These are phyloP conservation scores for Platygyra sinensis DNA, from an alignment of 64 coral and sea anemone species.

Conservation along the genomic window DNA sequence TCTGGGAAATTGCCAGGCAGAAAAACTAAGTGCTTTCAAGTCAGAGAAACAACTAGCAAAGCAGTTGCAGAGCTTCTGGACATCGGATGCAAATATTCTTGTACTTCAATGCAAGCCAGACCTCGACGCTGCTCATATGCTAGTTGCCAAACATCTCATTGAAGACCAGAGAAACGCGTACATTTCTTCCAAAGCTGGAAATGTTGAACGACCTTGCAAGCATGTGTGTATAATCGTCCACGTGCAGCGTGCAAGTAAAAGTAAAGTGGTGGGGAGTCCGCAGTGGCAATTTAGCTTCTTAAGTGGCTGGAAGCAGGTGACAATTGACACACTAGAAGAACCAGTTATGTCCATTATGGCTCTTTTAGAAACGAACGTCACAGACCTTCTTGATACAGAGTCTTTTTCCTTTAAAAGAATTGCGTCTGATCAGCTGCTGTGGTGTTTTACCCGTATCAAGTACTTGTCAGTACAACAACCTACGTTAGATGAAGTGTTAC, in stretches of 20 bases:
- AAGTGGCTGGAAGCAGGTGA: conserved; percentile 76
- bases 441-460: conserved; percentile 86
- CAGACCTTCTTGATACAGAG: conserved; percentile 2
- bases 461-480: conserved; percentile 34
- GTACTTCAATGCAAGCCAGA: conserved; percentile 91
- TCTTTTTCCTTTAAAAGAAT: conserved; percentile 17
- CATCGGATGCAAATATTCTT: conserved; percentile 40
- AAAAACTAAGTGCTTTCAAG: conserved; percentile 83
- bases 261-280: not conserved
- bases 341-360: conserved; percentile 39
- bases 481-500: conserved; percentile 12
- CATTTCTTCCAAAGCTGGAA: no score
- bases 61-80: conserved; percentile 78
- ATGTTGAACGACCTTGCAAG: not conserved
- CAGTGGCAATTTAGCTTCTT: conserved; percentile 85
- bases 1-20: conserved; percentile 59
- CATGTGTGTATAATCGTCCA: conserved; percentile 93
- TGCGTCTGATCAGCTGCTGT: conserved; percentile 26
- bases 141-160: conserved; percentile 76
- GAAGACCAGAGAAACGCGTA: conserved; percentile 56
- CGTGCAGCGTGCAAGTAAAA: conserved; percentile 20
- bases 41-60: conserved; percentile 91
- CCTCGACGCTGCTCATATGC: conserved; percentile 84
- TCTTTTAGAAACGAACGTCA: conserved; percentile 19
- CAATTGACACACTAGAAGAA: conserved; percentile 54